Evolutionary conservation across 23 tunicate species (phyloP).

Genomic region (Styela clava): DNA sequence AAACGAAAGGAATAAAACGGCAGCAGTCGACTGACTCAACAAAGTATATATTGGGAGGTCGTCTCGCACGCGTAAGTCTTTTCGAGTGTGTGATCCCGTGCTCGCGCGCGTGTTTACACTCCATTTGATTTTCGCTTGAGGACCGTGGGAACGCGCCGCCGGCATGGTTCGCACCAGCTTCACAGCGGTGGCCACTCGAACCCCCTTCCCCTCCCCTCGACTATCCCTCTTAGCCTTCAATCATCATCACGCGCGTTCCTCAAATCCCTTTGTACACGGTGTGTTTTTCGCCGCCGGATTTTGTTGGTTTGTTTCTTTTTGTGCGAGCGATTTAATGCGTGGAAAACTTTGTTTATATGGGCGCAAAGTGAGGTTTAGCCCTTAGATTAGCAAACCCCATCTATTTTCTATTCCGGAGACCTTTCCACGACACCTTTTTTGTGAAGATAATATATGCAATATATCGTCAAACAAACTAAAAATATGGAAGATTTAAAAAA

Average conservation of each 20-base stretch:
- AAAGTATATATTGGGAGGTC: conserved; percentile 24
- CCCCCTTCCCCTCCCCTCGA: conserved; percentile 24
- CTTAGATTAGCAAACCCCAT: neutral
- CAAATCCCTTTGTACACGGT: conserved; percentile 19
- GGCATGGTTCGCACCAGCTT: conserved; percentile 65
- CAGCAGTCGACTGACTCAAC: conserved; percentile 17
- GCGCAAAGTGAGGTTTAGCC: neutral
- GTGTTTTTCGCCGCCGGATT: conserved; percentile 12
- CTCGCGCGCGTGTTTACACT: conserved; percentile 94
- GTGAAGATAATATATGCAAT: no score
- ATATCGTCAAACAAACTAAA: no score
- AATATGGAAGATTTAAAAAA: no score
- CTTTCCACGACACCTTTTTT: neutral
- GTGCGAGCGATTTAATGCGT: neutral
- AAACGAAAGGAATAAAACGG: neutral
- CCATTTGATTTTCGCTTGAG: conserved; percentile 75
- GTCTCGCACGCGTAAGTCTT: conserved; percentile 78
- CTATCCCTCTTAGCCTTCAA: conserved; percentile 25
- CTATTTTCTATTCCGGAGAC: neutral
- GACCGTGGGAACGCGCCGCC: conserved; percentile 86
- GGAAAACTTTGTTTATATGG: neutral
- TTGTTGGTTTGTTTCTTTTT: neutral
- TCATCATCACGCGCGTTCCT: conserved; percentile 31
- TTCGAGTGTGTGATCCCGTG: conserved; percentile 37
- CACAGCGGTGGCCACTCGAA: conserved; percentile 33